Conservation (phyloP, 2,797 vertebrate genomes). For the Microctenopoma steveboyesi region DNA sequence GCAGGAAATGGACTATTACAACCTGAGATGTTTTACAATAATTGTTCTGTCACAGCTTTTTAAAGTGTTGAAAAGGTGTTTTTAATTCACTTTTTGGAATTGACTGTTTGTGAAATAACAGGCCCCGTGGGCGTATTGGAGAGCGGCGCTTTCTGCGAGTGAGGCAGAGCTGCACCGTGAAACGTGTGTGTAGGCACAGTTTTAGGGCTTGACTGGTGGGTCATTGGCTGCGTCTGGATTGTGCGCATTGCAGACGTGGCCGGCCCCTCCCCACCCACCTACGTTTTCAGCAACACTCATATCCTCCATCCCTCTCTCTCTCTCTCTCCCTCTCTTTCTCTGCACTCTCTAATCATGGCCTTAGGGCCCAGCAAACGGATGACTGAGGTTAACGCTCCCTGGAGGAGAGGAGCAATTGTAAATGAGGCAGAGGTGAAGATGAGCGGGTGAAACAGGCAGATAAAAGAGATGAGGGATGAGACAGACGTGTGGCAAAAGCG, state of each 20-base stretch:
- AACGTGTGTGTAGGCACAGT: conserved; percentile 2
- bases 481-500: conserved; percentile 50
- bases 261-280: conserved; percentile 27
- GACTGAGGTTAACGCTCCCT: conserved; percentile 74
- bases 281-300: conserved; percentile 46
- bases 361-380: conserved; percentile 54
- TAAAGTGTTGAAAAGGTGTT: conserved; percentile 31
- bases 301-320: conserved; percentile 40
- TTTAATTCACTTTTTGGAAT: conserved; percentile 27
- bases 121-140: conserved; percentile 11
- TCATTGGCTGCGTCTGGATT: conserved; percentile 39
- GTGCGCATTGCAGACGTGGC: conserved; percentile 45
- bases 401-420: conserved; percentile 68
- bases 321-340: not conserved
- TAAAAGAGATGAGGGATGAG: conserved; percentile 69
- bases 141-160: not conserved
- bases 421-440: conserved; percentile 78
- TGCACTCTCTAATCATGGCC: conserved; percentile 71
- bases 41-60: conserved; percentile 46
- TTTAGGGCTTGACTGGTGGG: conserved; percentile 46
- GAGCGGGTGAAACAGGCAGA: conserved; percentile 72
- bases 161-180: not conserved
- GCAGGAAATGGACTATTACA: conserved; percentile 29
- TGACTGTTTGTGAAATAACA: conserved; percentile 29
- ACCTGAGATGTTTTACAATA: conserved; percentile 32